Conservation (phyloP, 2,888 invertebrate species). For the Drosophila tripunctata region DNA sequence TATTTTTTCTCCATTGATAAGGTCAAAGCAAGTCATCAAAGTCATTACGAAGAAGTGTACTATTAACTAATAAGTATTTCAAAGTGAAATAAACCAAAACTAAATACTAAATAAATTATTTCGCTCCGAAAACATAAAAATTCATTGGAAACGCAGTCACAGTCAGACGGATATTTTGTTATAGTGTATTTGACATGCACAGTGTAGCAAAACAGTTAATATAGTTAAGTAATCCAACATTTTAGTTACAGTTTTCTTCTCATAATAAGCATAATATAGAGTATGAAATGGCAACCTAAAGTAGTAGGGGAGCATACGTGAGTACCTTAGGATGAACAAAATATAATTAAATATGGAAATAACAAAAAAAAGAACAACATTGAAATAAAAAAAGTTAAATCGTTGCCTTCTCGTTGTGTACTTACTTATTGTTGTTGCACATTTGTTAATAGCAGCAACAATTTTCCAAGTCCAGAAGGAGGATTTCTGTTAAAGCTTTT, state of each 20-base stretch:
- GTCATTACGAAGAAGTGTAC: background rate
- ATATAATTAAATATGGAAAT: conserved; percentile 10
- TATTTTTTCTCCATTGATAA: background rate
- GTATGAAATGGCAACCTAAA: conserved; percentile 31
- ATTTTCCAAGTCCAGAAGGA: conserved; percentile 27
- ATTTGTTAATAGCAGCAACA: conserved; percentile 30
- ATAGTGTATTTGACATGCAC: conserved; percentile 35
- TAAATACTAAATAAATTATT: conserved; percentile 1
- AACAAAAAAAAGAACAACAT: conserved; percentile 21
- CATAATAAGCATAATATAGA: background rate
- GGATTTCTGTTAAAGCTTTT: conserved; percentile 52
- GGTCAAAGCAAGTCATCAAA: background rate
- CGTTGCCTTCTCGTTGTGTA: conserved; percentile 53
- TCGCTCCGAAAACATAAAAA: conserved; percentile 12
- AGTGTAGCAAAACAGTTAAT: conserved; percentile 23
- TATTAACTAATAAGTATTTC: background rate
- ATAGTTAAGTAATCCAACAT: conserved; percentile 25
- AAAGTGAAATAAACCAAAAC: background rate
- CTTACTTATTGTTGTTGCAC: conserved; percentile 35
- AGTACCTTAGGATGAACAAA: conserved; percentile 70
- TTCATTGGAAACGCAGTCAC: conserved; percentile 45
- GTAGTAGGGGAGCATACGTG: conserved; percentile 64
- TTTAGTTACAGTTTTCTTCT: conserved; percentile 8
- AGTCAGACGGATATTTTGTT: conserved; percentile 46
- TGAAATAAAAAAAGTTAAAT: conserved; percentile 27